phyloP scores from a whole-genome alignment of 2,113 vertebrate species.

The Varanus salvator region DNA sequence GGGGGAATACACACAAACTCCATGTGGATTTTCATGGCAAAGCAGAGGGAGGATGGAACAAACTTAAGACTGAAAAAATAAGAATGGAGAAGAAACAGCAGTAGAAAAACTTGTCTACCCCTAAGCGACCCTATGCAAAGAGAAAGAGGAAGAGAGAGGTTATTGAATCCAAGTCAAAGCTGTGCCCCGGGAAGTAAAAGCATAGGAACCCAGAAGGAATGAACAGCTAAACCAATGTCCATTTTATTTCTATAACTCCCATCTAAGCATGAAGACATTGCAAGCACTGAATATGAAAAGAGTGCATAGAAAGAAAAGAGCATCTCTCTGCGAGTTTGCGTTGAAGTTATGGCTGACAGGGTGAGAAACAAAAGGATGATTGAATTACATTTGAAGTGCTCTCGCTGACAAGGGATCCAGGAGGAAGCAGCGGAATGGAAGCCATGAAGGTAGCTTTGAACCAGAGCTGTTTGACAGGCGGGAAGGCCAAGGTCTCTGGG shows the following conservation, averaged over 20 bases:
- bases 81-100: too few relatives aligned
- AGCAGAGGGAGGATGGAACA: too few relatives aligned
- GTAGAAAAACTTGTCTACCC: too few relatives aligned
- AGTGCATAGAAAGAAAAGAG: background rate
- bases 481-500: conserved; percentile 8
- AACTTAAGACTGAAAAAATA: too few relatives aligned
- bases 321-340: rapidly evolving
- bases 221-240: rapidly evolving
- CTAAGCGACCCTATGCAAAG: too few relatives aligned
- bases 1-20: too few relatives aligned
- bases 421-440: too few relatives aligned
- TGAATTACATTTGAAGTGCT: rapidly evolving
- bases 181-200: background rate
- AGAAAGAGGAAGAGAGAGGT: background rate
- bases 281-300: background rate
- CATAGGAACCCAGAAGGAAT: background rate
- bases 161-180: background rate
- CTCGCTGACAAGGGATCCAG: background rate
- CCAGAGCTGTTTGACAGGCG: background rate
- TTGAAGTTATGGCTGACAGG: background rate
- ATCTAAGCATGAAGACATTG: rapidly evolving
- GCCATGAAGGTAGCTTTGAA: rapidly evolving
- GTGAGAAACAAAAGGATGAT: background rate
- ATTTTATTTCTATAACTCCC: rapidly evolving
- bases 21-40: too few relatives aligned